Base-by-base conservation (phyloP, 2,888 invertebrate genomes). In the Stenodera caucasica region DNA sequence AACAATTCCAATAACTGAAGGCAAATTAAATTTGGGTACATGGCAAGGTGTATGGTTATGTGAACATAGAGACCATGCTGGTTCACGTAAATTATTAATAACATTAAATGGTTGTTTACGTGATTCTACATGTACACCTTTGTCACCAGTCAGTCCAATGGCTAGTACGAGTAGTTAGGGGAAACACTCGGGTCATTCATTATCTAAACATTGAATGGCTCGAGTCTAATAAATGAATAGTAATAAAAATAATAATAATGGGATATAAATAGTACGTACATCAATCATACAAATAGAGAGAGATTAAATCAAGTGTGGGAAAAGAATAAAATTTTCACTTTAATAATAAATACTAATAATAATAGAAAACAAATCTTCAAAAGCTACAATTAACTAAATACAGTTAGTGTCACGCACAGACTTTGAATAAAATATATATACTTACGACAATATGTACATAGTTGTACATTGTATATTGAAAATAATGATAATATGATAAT, bases 41-140 rank as follows among this genome's bases (percentile, higher is more conserved):
- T 98, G 97, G 97, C 97, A 97, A 84, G 97, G 98, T 67, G 91
- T 98, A 70, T 98, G 97, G 97, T 86, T 98, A 74, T 97, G 97
- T 83, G 98, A 98, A 82, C 98, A 98, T 84, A 89, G 98, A 78
- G 94, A 97, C 85, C 92, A 92, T 80, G 96, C 96, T 72, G 95
- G 96, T 75, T 94, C 94, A 80, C 88, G 95, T 75, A 95, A 95
- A 86, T 81, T 88, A 73, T 78, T 81, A 62, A 91, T 94, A 81
- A 95, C 95, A 71, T 84, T 95, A 81, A 94, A 94, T 74, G 95
- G 95, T 65, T 94, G 94, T 83, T 88, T 93, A 78, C 87, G 93
- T 71, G 93, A 93, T 82, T 90, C 91, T 67, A 89, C 89, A 70
- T 90, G 92, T 82, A 93, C 92, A 77, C 93, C 93, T 72, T 85